phyloP scores from a whole-genome alignment of 2,888 invertebrate genomes.

The Drosophila putrida region DNA sequence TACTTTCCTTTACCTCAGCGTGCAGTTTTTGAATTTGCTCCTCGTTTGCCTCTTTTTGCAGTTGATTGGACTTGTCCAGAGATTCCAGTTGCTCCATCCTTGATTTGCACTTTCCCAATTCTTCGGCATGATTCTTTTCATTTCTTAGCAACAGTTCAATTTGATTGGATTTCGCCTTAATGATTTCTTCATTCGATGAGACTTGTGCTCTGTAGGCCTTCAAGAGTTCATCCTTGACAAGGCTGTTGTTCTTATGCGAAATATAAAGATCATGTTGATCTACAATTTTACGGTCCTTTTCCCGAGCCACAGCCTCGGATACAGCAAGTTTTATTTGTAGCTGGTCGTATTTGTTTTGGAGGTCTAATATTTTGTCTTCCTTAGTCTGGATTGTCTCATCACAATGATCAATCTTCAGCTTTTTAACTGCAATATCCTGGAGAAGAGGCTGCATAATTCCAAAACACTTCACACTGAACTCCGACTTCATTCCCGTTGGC shows the following conservation, averaged over 20 bases:
- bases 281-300: conserved; percentile 11
- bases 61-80: not conserved
- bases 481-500: not conserved
- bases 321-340: conserved; percentile 5
- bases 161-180: conserved; percentile 4
- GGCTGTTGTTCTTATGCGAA: conserved; percentile 11
- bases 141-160: conserved; percentile 4
- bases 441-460: conserved; percentile 10
- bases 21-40: not conserved
- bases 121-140: not conserved
- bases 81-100: not conserved
- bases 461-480: conserved; percentile 9
- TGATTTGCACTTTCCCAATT: not conserved
- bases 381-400: not conserved
- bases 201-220: not conserved
- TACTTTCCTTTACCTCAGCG: not conserved
- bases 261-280: conserved; percentile 4
- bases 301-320: conserved; percentile 5
- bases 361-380: not conserved
- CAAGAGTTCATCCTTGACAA: conserved; percentile 12
- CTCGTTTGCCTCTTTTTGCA: not conserved
- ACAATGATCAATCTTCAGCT: conserved; percentile 7
- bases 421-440: conserved; percentile 13
- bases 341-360: not conserved
- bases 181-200: not conserved